A percentile compares a stretch with the other conserved stretches of the same genome.
These are phyloP conservation scores for Deroptyus accipitrinus DNA, from an alignment of 2,113 vertebrate genomes.

Conservation along the genomic window DNA sequence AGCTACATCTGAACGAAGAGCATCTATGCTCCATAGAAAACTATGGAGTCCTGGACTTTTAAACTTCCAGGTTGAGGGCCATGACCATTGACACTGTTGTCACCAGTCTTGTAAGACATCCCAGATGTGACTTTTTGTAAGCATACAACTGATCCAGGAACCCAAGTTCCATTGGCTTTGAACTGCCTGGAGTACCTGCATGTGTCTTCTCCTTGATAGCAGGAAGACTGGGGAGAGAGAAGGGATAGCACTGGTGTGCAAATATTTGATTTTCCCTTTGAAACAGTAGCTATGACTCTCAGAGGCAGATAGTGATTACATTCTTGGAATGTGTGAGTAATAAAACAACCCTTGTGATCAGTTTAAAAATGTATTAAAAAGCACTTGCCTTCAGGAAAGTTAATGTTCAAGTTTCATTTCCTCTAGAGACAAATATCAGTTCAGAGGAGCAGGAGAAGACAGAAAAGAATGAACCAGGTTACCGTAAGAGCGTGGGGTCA, in stretches of 20 bases:
- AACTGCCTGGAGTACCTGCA: background rate
- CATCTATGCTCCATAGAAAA: background rate
- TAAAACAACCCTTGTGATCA: background rate
- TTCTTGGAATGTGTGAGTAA: constrained; percentile 10
- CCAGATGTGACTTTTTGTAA: background rate
- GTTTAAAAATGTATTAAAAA: constrained; percentile 21
- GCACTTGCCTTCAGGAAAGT: constrained; percentile 30
- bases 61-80: background rate
- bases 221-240: background rate
- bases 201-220: background rate
- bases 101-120: background rate
- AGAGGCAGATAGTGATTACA: background rate
- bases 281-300: background rate
- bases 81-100: background rate
- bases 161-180: background rate
- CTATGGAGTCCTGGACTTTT: background rate
- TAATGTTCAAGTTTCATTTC: constrained; percentile 39
- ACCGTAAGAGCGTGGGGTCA: background rate
- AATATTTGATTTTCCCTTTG: background rate
- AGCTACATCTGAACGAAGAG: background rate
- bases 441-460: background rate
- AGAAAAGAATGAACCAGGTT: background rate
- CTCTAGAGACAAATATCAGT: background rate
- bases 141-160: background rate
- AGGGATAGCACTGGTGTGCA: background rate